Evolutionary conservation across 2,888 invertebrate genomes (phyloP).

Genomic region (Scaeva pyrastri): DNA sequence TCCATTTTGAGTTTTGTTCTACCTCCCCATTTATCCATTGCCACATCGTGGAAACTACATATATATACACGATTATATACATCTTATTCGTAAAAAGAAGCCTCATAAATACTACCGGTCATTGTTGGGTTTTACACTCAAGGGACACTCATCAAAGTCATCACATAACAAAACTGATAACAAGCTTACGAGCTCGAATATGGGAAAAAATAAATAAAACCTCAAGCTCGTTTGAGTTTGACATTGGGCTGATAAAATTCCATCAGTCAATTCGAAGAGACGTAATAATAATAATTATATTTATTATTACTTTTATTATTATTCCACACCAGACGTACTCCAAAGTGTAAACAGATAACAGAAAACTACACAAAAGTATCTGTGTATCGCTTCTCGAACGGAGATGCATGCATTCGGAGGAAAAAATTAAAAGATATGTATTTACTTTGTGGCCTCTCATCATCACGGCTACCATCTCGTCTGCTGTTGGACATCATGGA

Average conservation of each 20-base stretch:
- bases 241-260: conserved; percentile 62
- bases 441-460: conserved; percentile 61
- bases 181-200: conserved; percentile 23
- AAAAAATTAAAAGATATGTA: conserved; percentile 46
- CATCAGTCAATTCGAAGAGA: conserved; percentile 24
- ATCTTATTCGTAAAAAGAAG: conserved; percentile 48
- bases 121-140: not conserved
- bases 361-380: conserved; percentile 23
- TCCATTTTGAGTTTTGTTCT: conserved; percentile 28
- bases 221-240: conserved; percentile 28
- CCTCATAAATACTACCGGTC: conserved; percentile 52
- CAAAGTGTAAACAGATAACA: conserved; percentile 61
- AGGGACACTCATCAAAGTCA: conserved; percentile 53
- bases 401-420: not conserved
- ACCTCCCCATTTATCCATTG: not conserved
- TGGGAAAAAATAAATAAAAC: not conserved
- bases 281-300: conserved; percentile 18
- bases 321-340: conserved; percentile 38
- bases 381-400: not conserved
- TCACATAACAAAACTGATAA: conserved; percentile 24
- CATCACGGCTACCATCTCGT: conserved; percentile 57
- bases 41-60: not conserved
- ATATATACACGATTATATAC: not conserved
- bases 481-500: conserved; percentile 38
- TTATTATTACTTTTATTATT: not conserved